These are phyloP conservation scores for Drosophila fulvimacula DNA, from an alignment of 2,888 invertebrate species.

Conservation along the genomic window DNA sequence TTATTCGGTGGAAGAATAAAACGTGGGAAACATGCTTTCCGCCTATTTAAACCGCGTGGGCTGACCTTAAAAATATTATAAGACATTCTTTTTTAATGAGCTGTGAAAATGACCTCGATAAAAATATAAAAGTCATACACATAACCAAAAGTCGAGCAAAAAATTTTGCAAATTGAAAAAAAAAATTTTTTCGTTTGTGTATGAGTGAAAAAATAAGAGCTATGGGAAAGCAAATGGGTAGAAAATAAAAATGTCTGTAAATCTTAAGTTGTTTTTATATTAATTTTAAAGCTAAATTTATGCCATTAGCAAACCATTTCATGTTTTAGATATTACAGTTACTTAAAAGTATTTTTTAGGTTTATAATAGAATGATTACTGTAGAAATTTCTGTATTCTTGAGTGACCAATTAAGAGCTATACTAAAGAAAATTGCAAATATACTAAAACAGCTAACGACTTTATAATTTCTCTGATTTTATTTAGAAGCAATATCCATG, in stretches of 20 bases:
- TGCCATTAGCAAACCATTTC: not conserved
- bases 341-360: not conserved
- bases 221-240: not conserved
- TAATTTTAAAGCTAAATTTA: not conserved
- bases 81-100: not conserved
- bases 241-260: not conserved
- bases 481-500: not conserved
- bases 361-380: too few species aligned
- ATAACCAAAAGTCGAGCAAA: not conserved
- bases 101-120: not conserved
- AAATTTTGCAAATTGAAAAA: not conserved
- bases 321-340: not conserved
- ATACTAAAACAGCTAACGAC: not conserved
- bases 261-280: not conserved
- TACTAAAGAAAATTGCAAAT: not conserved
- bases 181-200: not conserved
- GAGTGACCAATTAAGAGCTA: not conserved
- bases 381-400: too few species aligned
- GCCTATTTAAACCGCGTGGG: not conserved
- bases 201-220: not conserved
- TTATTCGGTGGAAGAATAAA: not conserved
- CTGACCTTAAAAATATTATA: not conserved
- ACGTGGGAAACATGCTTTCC: constrained; percentile 3
- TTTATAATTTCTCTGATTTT: not conserved
- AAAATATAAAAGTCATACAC: not conserved